phyloP scores from a whole-genome alignment of 2,888 invertebrate genomes.

The Gastrophysa polygoni region DNA sequence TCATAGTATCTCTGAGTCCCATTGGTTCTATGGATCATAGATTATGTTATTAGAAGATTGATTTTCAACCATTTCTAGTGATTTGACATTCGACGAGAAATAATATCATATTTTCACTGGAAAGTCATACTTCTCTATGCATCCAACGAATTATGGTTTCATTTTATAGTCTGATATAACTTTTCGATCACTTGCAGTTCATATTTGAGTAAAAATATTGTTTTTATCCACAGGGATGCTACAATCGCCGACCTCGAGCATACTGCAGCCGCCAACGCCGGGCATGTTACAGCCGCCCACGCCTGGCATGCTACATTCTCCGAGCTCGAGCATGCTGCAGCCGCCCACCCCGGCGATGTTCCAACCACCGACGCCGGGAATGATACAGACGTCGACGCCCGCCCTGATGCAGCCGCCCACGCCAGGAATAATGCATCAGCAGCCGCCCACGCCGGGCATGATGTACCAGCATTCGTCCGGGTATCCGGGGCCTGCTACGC shows the following conservation, averaged over 20 bases:
- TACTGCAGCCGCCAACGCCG: slow-evolving; percentile 58
- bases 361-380: not conserved
- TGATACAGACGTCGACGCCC: slow-evolving; percentile 13
- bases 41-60: too few relatives aligned
- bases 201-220: too few relatives aligned
- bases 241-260: slow-evolving; percentile 14
- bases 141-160: too few relatives aligned
- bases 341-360: not conserved
- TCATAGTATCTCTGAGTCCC: too few relatives aligned
- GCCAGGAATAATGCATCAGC: slow-evolving; percentile 51
- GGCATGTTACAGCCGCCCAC: slow-evolving; percentile 27
- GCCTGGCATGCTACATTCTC: not conserved
- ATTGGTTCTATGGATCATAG: too few relatives aligned
- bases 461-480: slow-evolving; percentile 56
- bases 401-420: slow-evolving; percentile 18
- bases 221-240: slow-evolving; percentile 13
- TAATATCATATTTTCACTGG: too few relatives aligned
- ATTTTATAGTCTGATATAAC: too few relatives aligned
- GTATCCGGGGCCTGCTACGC: slow-evolving; percentile 54
- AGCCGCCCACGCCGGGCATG: slow-evolving; percentile 60
- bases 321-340: not conserved
- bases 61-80: too few relatives aligned
- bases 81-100: too few relatives aligned
- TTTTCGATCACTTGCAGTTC: too few relatives aligned
- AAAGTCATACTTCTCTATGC: too few relatives aligned